These are phyloP conservation scores for Stercorarius parasiticus DNA, from an alignment of 2,113 vertebrate genomes.

Conservation along the genomic window DNA sequence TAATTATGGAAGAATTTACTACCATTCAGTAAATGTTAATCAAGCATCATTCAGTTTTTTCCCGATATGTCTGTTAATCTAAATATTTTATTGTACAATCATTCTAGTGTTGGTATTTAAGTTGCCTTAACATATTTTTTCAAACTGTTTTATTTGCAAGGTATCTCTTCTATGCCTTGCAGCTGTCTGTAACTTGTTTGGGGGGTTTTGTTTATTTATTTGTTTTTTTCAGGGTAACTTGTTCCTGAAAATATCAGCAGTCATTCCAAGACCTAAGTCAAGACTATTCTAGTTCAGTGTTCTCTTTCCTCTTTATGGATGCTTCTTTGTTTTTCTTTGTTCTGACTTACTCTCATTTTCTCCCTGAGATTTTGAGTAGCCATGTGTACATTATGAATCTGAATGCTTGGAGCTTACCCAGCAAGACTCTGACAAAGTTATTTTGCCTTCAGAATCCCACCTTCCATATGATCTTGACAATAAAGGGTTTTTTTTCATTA, in stretches of 20 bases:
- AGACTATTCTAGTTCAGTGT: neutral
- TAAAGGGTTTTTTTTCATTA: neutral
- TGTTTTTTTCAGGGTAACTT: neutral
- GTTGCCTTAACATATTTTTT: neutral
- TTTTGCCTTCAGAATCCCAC: neutral
- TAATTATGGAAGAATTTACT: neutral
- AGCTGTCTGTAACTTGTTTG: neutral
- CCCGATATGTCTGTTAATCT: neutral
- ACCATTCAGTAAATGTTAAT: neutral
- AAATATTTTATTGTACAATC: neutral
- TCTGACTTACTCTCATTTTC: neutral
- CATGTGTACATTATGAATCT: neutral
- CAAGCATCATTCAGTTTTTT: neutral
- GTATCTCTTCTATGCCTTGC: neutral
- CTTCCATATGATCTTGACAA: neutral
- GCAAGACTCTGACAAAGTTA: neutral
- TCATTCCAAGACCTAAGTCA: neutral
- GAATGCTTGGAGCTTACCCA: neutral
- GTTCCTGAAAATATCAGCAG: neutral
- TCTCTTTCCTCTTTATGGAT: neutral
- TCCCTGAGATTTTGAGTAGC: neutral
- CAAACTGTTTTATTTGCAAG: neutral
- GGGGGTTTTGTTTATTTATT: neutral
- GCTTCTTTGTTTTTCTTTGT: neutral
- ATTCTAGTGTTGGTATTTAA: neutral